Evolutionary conservation across 2,888 invertebrate genomes (phyloP), one percentile per base, ranked within the genome.

Genomic region (Pollenia amentaria): DNA sequence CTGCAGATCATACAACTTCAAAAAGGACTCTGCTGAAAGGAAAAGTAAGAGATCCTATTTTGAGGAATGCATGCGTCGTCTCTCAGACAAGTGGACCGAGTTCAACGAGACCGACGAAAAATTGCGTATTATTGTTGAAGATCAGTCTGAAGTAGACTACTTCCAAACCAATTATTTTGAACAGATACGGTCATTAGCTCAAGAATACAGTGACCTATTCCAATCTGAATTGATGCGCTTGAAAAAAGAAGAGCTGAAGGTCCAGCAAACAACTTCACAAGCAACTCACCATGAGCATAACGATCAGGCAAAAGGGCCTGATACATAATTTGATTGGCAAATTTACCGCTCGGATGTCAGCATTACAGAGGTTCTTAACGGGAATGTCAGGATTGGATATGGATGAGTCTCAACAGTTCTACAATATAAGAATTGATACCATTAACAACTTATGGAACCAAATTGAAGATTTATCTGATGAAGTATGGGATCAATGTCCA

Each of bases 401-500:
- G 1, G 11, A 44, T 11, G 44, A 44, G 11, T 11, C 44, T 9
- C 44, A 44, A 8, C 44, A 44, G 44, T 44, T 44, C 6, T 44
- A 44, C 44, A 44, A 48, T 4, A 14, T 48, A 6, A 48, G 48
- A 3, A 48, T 48, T 48, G 48, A 48, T 6, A 48, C 48, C 11
- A 48, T 48, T 12, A 48, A 48, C 11, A 48, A 48, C 2, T 14
- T 48, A 48, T 48, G 48, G 48, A 48, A 48, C 14, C 48, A 48
- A 48, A 14, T 48, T 14, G 48, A 48, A 48, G 48, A 48, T 6
- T 14, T 48, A 48, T 48, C 11, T 48, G 48, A 60, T 16, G 7
- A 38, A 60, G 14, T 60, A 60, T 60, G 60, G 60, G 55, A 55
- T 55, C 55, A 29, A 12, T 55, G 55, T 21, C 21, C 55, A 21